A percentile compares a stretch with the other conserved stretches of the same genome.
Evolutionary conservation across 2,113 vertebrate species (phyloP).

Genomic region (Catagonus wagneri): DNA sequence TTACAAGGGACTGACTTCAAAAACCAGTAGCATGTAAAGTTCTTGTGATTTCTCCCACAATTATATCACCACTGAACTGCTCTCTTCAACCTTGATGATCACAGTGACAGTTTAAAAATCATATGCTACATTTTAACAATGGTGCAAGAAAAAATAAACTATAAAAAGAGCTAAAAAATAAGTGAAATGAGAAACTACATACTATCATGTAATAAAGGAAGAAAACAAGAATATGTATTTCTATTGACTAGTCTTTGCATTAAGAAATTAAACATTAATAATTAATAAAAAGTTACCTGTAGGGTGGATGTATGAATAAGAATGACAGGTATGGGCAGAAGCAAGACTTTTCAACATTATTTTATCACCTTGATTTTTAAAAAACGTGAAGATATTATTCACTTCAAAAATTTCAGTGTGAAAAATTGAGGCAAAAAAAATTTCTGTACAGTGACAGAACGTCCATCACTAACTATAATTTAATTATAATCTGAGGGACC

Average conservation of each 20-base stretch:
- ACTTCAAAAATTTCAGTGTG: not conserved
- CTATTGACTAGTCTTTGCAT: not conserved
- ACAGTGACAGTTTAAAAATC: not conserved
- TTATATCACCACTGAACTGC: not conserved
- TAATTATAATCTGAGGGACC: not conserved
- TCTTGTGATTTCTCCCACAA: not conserved
- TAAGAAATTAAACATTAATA: not conserved
- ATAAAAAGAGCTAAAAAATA: slow-evolving; percentile 15
- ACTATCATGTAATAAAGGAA: not conserved
- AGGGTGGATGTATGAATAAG: not conserved
- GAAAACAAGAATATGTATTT: slow-evolving; percentile 34
- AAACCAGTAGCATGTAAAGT: not conserved
- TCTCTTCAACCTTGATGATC: not conserved
- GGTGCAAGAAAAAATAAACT: not conserved
- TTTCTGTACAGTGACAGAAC: not conserved
- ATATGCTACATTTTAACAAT: slow-evolving; percentile 6
- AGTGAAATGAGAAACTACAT: not conserved
- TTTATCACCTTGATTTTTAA: slow-evolving; percentile 49
- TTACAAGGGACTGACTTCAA: not conserved
- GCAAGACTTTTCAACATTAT: not conserved
- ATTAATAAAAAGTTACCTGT: not conserved
- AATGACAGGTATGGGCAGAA: not conserved
- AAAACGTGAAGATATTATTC: not conserved
- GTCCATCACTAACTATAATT: not conserved
- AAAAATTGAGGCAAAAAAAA: not conserved